phyloP scores from a whole-genome alignment of 2,113 vertebrate species.

The Nesogale talazaci region DNA sequence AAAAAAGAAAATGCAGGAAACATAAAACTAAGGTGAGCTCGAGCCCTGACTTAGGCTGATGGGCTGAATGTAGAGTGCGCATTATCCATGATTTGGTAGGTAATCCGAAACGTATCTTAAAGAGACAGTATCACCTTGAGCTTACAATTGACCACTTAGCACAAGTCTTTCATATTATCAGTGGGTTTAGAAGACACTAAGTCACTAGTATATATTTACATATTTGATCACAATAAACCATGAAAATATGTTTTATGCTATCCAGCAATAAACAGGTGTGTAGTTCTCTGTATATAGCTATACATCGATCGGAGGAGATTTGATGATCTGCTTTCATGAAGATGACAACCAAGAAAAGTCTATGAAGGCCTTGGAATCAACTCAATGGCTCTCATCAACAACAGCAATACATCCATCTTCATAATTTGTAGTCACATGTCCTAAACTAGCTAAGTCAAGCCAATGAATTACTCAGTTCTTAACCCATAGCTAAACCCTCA shows the following conservation, averaged over 20 bases:
- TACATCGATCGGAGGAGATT: neutral
- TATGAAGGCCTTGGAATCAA: neutral
- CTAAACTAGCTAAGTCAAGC: too few relatives aligned
- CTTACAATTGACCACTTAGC: slow-evolving; percentile 27
- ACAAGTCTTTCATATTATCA: slow-evolving; percentile 21
- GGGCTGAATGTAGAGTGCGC: neutral
- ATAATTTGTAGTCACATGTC: too few relatives aligned
- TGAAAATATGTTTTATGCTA: neutral
- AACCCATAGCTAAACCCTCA: too few relatives aligned
- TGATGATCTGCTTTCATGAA: neutral
- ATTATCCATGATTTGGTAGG: neutral
- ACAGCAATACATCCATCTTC: too few relatives aligned
- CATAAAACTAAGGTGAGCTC: neutral
- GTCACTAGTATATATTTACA: neutral
- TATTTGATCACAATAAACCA: neutral
- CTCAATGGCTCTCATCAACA: too few relatives aligned
- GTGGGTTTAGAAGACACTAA: slow-evolving; percentile 35
- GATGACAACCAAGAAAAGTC: neutral
- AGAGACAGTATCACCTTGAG: neutral
- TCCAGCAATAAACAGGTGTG: neutral
- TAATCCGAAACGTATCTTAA: neutral
- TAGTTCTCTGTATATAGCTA: neutral
- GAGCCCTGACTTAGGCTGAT: neutral
- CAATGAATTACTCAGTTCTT: too few relatives aligned
- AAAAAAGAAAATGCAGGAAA: slow-evolving; percentile 66